Evolutionary conservation across 2,888 invertebrate genomes (phyloP).

Genomic region (Lasioglossum pauxillum): DNA sequence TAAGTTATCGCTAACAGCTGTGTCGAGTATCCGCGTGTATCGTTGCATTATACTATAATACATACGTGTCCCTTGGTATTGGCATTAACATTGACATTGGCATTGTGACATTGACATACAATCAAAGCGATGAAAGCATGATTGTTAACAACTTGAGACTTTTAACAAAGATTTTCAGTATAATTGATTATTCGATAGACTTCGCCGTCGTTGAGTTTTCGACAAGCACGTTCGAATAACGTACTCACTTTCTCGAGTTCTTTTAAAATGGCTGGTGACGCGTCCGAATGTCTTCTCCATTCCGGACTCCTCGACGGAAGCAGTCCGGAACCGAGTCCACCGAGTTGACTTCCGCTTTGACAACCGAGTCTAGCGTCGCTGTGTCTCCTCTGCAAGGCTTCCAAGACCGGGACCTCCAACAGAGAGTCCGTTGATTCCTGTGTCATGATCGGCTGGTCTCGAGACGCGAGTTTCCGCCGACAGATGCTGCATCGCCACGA

Average conservation of each 20-base stretch:
- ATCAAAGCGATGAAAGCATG: conserved; percentile 43
- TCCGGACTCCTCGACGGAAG: conserved; percentile 95
- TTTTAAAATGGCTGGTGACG: conserved; percentile 94
- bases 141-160: conserved; percentile 10
- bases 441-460: conserved; percentile 89
- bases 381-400: conserved; percentile 92
- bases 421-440: conserved; percentile 95
- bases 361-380: conserved; percentile 90
- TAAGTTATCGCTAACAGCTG: neutral
- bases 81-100: conserved; percentile 22
- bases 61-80: neutral
- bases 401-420: conserved; percentile 92
- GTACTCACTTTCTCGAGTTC: conserved; percentile 93
- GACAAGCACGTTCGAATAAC: neutral
- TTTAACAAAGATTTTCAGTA: too few relatives aligned
- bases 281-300: conserved; percentile 93
- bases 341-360: conserved; percentile 83
- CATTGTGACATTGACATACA: conserved; percentile 14
- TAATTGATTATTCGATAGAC: neutral
- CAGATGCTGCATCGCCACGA: conserved; percentile 96
- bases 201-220: neutral
- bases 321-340: conserved; percentile 87
- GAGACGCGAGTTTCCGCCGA: conserved; percentile 92
- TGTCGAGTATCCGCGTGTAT: neutral
- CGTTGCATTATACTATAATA: too few relatives aligned